Evolutionary conservation across 1,140 invertebrate genomes (phyloP), one percentile per base, ranked within the genome.

Genomic region (Leptinotarsa undecemlineata): DNA sequence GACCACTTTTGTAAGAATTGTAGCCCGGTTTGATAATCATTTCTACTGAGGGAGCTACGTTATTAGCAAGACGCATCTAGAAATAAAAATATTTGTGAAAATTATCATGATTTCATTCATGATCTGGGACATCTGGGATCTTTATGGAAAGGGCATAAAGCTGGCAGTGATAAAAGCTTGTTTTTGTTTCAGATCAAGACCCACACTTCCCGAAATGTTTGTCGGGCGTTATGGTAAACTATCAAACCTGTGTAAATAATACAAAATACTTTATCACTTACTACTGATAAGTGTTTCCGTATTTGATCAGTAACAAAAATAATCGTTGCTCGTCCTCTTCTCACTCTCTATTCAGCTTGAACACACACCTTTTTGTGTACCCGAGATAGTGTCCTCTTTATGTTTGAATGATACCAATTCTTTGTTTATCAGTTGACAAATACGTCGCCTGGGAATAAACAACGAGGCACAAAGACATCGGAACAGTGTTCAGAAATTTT

Each of bases 201-300:
- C 5, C n/a, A 57, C 51, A 17, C 51, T n/a, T 57, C n/a, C 17
- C 51, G 51, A 57, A 64, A 19, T 64, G 63, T 64, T 64, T 64
- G 63, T 64, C 63, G 21, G 15, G 21, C 14, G 17, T 48, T 70
- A 57, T 33, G 20, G 48, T 57, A 60, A 70, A 70, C 51, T 57
- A 19, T 70, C 68, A 64, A 69, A 72, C 71, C 71, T 72, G 71
- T 64, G 71, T 72, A 72, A 72, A 72, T 61, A 72, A 63, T 48
- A 57, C 61, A 64, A 72, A 72, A 26, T 26, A 33, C 51, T 72
- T 72, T 72, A 72, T 72, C 71, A 72, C 71, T 72, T 72, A 72
- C 71, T 72, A 72, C 71, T 72, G 71, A 72, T 72, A 72, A 72
- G 71, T 72, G 71, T 72, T 72, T 72, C 71, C 71, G 71, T 72